A percentile compares a stretch with the other conserved stretches of the same genome.
These are phyloP conservation scores for Eupithecia abbreviata DNA, from an alignment of 2,888 invertebrate genomes.

Conservation along the genomic window DNA sequence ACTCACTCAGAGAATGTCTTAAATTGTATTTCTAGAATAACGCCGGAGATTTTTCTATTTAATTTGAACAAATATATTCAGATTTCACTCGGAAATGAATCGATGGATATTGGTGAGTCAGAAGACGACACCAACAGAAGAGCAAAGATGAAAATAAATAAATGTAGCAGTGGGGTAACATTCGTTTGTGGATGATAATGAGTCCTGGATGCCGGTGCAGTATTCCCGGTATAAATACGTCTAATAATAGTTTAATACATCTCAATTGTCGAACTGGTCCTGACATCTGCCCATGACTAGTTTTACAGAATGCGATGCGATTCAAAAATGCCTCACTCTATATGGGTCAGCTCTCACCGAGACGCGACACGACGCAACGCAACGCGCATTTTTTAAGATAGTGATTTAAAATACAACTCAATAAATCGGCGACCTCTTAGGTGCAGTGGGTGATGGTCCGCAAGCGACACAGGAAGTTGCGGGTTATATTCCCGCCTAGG, in stretches of 20 bases:
- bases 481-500: too few relatives aligned
- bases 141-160: neutral
- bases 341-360: too few relatives aligned
- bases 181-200: neutral
- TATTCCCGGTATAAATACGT: neutral
- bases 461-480: too few relatives aligned
- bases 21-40: neutral
- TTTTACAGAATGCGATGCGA: neutral
- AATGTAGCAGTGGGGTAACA: neutral
- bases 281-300: neutral
- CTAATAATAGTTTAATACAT: neutral
- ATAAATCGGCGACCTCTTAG: too few relatives aligned
- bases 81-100: neutral
- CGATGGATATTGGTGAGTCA: neutral
- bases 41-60: too few relatives aligned
- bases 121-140: neutral
- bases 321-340: too few relatives aligned
- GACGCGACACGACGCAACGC: too few relatives aligned
- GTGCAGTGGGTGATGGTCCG: too few relatives aligned
- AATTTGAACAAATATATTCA: neutral
- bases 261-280: constrained; percentile 10
- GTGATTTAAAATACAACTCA: too few relatives aligned
- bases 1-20: neutral
- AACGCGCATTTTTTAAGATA: too few relatives aligned
- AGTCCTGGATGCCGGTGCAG: neutral